Percentiles rank a stretch among this genome's conserved stretches.
phyloP scores from a whole-genome alignment of 2,888 invertebrate species.

The Nymphalis urticae region DNA sequence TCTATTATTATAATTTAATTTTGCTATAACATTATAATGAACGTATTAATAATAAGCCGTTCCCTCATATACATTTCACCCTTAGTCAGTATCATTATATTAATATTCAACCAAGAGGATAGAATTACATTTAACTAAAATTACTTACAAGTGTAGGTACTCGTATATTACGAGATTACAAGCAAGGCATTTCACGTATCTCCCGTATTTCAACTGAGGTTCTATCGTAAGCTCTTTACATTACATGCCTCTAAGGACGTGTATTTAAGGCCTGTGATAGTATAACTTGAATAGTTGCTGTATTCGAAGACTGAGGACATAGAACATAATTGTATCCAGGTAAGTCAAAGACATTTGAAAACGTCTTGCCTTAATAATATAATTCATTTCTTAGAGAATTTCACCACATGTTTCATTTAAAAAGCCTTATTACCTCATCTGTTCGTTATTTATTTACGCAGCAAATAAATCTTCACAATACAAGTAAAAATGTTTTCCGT shows the following conservation, averaged over 20 bases:
- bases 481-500: constrained; percentile 5
- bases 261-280: constrained; percentile 25
- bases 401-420: neutral
- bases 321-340: constrained; percentile 6
- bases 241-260: constrained; percentile 24
- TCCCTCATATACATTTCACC: too few species aligned
- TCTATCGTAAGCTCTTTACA: constrained; percentile 30
- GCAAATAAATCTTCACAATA: constrained; percentile 4
- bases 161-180: constrained; percentile 18
- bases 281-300: constrained; percentile 21
- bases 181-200: constrained; percentile 23
- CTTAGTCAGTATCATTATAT: neutral
- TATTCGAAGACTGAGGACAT: constrained; percentile 14
- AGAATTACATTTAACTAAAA: constrained; percentile 23
- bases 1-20: too few species aligned
- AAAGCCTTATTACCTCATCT: neutral
- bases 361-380: neutral
- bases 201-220: constrained; percentile 24
- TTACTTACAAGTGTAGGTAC: constrained; percentile 14
- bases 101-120: constrained; percentile 14
- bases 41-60: too few species aligned
- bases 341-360: neutral
- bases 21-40: too few species aligned
- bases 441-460: constrained; percentile 1
- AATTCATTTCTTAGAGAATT: constrained; percentile 6